Conservation (phyloP, 2,888 invertebrate genomes). For the Parasteatoda lunata region DNA sequence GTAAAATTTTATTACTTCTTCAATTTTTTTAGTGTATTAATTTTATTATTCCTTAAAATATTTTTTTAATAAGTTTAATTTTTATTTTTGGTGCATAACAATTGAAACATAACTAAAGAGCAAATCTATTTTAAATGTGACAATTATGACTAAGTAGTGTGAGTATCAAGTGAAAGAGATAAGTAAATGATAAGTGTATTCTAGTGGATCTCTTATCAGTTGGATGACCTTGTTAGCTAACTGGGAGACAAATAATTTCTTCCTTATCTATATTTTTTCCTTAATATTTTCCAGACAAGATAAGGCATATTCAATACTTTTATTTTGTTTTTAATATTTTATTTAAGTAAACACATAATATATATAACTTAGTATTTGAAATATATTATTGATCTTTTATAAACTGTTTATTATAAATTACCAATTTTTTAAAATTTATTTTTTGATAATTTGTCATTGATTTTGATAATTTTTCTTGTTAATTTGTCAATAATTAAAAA, state of each 20-base stretch:
- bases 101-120: too few species aligned
- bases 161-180: conserved; percentile 39
- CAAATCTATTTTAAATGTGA: not conserved
- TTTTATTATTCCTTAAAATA: too few species aligned
- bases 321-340: not conserved
- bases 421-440: not conserved
- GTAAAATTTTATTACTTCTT: too few species aligned
- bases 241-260: not conserved
- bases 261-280: not conserved
- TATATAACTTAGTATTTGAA: not conserved
- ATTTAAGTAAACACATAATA: too few species aligned
- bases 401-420: not conserved
- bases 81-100: too few species aligned
- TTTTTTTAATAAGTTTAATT: too few species aligned
- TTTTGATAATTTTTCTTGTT: too few species aligned
- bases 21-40: too few species aligned
- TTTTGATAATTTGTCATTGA: too few species aligned
- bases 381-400: not conserved
- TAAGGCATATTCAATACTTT: not conserved
- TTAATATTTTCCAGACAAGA: conserved; percentile 4
- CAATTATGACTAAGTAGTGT: conserved; percentile 22
- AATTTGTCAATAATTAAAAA: too few species aligned
- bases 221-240: conserved; percentile 49
- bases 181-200: conserved; percentile 37
- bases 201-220: conserved; percentile 54